Conservation (phyloP, 2,113 vertebrate species). For the Megaptera novaeangliae region DNA sequence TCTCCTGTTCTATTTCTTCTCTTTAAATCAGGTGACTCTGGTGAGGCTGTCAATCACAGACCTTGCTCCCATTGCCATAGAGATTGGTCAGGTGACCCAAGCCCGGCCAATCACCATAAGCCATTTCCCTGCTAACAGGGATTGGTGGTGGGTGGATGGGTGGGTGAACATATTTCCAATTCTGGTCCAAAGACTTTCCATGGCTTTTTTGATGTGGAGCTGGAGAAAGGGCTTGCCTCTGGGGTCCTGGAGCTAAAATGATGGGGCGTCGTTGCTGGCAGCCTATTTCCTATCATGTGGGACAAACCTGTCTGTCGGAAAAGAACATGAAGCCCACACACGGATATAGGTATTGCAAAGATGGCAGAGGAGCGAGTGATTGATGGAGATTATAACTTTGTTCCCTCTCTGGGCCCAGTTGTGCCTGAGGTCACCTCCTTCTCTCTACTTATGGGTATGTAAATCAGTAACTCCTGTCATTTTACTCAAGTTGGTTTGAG, state of each 20-base stretch:
- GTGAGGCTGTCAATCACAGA: background rate
- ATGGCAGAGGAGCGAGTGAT: background rate
- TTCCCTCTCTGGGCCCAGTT: background rate
- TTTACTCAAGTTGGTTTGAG: background rate
- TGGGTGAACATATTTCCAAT: background rate
- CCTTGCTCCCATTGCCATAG: background rate
- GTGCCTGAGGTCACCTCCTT: background rate
- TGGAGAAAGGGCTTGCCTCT: background rate
- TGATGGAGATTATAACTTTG: background rate
- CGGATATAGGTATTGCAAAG: background rate
- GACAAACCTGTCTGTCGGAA: background rate
- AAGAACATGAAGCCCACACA: background rate
- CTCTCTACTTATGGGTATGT: background rate
- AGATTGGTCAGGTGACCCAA: background rate
- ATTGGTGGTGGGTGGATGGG: background rate
- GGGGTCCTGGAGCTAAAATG: background rate
- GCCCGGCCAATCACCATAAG: background rate
- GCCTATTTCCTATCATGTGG: background rate
- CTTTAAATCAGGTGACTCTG: background rate
- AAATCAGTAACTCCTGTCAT: background rate
- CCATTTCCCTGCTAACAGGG: background rate
- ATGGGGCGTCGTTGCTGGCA: background rate
- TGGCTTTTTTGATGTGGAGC: background rate
- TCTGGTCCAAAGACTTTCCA: background rate
- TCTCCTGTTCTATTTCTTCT: background rate